These are phyloP conservation scores for Pristionchus entomophagus DNA, from an alignment of 2,888 invertebrate genomes.

Conservation along the genomic window DNA sequence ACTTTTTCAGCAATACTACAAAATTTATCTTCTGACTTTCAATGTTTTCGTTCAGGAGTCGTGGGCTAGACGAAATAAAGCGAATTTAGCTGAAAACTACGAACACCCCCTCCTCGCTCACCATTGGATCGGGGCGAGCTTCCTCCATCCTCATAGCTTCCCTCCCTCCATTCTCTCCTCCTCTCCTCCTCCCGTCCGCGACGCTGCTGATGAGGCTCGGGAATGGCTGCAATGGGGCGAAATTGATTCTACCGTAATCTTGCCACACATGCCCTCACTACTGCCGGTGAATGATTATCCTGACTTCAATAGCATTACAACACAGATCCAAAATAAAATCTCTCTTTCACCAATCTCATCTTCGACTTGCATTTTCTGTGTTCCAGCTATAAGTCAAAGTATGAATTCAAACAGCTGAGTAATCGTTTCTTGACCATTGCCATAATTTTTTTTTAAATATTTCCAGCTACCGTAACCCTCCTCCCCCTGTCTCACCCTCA, in stretches of 20 bases:
- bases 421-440: too few relatives aligned
- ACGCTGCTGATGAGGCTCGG: background rate
- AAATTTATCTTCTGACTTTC: too few relatives aligned
- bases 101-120: background rate
- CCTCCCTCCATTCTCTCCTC: background rate
- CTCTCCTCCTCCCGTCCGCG: constrained; percentile 7
- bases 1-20: too few relatives aligned
- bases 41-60: too few relatives aligned
- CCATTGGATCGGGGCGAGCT: constrained; percentile 2
- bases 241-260: background rate
- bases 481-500: too few relatives aligned
- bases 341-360: too few relatives aligned
- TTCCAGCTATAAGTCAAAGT: too few relatives aligned
- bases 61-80: too few relatives aligned
- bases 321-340: background rate
- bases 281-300: background rate
- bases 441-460: too few relatives aligned
- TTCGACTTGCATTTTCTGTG: too few relatives aligned
- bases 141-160: constrained; percentile 4
- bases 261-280: background rate
- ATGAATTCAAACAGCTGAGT: too few relatives aligned
- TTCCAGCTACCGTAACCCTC: background rate
- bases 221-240: background rate
- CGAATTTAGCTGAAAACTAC: too few relatives aligned
- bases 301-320: background rate